Base-by-base conservation (phyloP, 2,888 invertebrate genomes). In the Hydrotaea diabolus region DNA sequence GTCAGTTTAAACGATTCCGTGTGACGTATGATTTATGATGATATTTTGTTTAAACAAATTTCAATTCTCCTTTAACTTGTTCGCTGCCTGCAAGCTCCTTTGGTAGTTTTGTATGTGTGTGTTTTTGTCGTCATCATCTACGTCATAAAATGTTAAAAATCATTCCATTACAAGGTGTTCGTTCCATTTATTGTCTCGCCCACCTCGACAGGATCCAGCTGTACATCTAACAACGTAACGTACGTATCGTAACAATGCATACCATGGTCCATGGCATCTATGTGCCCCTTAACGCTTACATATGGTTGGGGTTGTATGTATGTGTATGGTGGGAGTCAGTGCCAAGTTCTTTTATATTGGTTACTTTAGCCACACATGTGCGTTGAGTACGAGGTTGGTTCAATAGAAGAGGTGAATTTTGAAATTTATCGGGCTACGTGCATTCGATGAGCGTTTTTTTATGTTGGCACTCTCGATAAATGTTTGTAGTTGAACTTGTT, bases 81-180 rank as follows among this genome's bases (percentile, higher is more conserved):
- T 71, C 49, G 21, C 5, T 49, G 11, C 9, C 62, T 26, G n/a
- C 3, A 9, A 43, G 43, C 15, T 64, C 66, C 2, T n/a, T n/a
- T n/a, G n/a, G n/a, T n/a, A n/a, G n/a, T n/a, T n/a, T n/a, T n/a
- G 31, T 31, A 31, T 15, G 23, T 43, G 43, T 43, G 15, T 36
- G 66, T 57, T 7, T 26, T 53, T 9, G 36, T 53, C 75, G 15
- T 64, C 66, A 76, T 55, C 72, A 59, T 76, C 53, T 17, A 21
- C 79, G 73, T 85, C 79, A 79, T 77, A 79, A 79, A 17, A 79
- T 59, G 79, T 76, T 71, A 69, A 73, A 85, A 85, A 82, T 81
- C 85, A 82, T 82, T 85, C 78, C 64, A 77, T 82, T 85, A 73
- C 79, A 85, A 78, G 76, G 75, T 79, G 69, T 72, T 78, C 53